Percentiles rank a stretch among this genome's conserved stretches.
These are phyloP conservation scores for Brachynemurus nebulosus DNA, from an alignment of 2,888 invertebrate genomes.

Conservation along the genomic window DNA sequence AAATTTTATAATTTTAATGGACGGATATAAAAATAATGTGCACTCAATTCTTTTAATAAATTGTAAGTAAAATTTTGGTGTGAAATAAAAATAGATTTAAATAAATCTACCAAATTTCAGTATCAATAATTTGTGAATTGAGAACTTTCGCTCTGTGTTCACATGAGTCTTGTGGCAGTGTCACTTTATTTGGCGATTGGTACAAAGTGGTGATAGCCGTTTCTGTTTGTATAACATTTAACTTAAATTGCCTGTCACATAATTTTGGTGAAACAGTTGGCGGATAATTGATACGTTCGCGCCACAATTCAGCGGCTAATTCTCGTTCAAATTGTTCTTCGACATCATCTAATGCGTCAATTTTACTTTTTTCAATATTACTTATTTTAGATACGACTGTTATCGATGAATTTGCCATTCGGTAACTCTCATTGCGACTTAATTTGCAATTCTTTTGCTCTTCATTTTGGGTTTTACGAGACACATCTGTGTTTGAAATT, in stretches of 20 bases:
- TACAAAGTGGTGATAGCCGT: constrained; percentile 27
- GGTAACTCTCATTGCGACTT: constrained; percentile 73
- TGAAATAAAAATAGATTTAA: no score
- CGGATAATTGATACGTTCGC: constrained; percentile 57
- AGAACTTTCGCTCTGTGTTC: constrained; percentile 51
- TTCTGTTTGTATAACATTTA: constrained; percentile 17
- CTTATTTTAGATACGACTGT: not conserved
- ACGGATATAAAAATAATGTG: no score
- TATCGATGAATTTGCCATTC: constrained; percentile 47
- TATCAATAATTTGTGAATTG: constrained; percentile 46
- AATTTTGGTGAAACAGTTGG: constrained; percentile 46
- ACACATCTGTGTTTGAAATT: constrained; percentile 23
- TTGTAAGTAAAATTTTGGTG: no score
- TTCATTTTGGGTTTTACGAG: not conserved
- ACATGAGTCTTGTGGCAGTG: constrained; percentile 44
- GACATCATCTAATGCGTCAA: constrained; percentile 17
- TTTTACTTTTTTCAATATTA: constrained; percentile 13
- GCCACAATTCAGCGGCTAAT: constrained; percentile 45
- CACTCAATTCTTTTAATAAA: no score
- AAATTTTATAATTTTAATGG: no score
- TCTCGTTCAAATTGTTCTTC: constrained; percentile 45
- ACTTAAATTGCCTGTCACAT: constrained; percentile 27
- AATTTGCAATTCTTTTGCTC: constrained; percentile 34
- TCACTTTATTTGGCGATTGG: constrained; percentile 36
- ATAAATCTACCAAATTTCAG: constrained; percentile 71